A percentile compares a stretch with the other conserved stretches of the same genome.
Evolutionary conservation across 2,113 vertebrate genomes (phyloP).

Genomic region (Petrocephalus zakoni): DNA sequence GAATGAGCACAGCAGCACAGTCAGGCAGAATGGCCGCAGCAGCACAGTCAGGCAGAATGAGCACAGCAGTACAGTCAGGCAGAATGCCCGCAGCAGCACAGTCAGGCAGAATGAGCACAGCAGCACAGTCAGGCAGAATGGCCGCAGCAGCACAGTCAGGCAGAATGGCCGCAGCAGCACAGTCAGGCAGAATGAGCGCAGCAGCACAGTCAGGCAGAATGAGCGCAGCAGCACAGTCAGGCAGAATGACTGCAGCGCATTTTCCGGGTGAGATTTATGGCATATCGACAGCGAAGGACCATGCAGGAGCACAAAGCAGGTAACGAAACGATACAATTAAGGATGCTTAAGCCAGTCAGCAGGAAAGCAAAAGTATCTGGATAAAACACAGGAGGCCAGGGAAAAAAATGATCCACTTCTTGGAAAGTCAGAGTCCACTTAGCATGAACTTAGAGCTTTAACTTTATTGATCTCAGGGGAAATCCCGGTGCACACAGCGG

Average conservation of each 20-base stretch:
- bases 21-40: not conserved
- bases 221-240: too few relatives aligned
- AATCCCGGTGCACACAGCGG: not conserved
- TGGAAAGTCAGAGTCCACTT: not conserved
- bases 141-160: not conserved
- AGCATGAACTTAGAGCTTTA: not conserved
- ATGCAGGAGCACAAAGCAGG: not conserved
- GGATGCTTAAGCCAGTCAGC: not conserved
- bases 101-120: not conserved
- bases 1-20: too few relatives aligned
- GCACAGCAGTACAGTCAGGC: too few relatives aligned
- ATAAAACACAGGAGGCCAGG: not conserved
- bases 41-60: too few relatives aligned
- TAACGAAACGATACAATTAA: not conserved
- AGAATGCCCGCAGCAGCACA: too few relatives aligned
- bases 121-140: too few relatives aligned
- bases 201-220: too few relatives aligned
- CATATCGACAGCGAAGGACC: not conserved
- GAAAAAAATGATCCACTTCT: not conserved
- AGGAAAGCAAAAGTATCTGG: not conserved
- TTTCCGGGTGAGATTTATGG: not conserved
- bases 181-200: too few relatives aligned
- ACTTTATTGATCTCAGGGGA: not conserved
- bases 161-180: not conserved
- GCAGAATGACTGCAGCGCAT: not conserved